Base-by-base conservation (phyloP, 1,140 invertebrate species). In the Copidosoma floridanum region DNA sequence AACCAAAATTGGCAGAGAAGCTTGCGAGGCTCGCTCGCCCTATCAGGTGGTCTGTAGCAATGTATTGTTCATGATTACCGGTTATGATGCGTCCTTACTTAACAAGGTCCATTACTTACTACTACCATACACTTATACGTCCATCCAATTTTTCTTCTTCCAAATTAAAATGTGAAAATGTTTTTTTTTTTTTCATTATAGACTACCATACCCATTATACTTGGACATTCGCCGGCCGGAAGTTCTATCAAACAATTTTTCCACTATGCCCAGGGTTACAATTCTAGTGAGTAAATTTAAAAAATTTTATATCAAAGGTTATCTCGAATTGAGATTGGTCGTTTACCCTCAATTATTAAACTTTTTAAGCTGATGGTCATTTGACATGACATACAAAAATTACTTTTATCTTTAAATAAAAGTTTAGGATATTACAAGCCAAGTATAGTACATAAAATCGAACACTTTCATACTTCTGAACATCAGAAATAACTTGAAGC, bases 221-320 rank as follows among this genome's bases (percentile, higher is more conserved):
- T 89, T 37, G 80, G 84, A 0, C 89, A 93, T 70, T 82, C 85
- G 16, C 91, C 91, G 6, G 88, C 89, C 2, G 90, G 90, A 2
- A 86, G 90, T 2, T 92, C 91, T 0, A 84, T 85, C 32, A 86
- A 86, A 70, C 90, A 91, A 65, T 74, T 92, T 0, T 75, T 89
- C 2, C 88, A 89, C 64, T 89, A 84, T 65, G 83, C 83, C 0
- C 88, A 90, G 72, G 81, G 82, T 60, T 76, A 84, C 2, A 77
- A 77, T 56, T 80, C 82, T 18, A 82, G 83, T 81, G 73, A 80
- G 35, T 66, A 18, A 26, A 35, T 44, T 18, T 6, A 50, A 8
- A 37, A 8, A 37, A 37, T 37, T 10, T 14, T 7, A 37, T 14
- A 37, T 37, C 14, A 37, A 37, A n/a, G n/a, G n/a, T n/a, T n/a